Evolutionary conservation across 2,888 invertebrate genomes (phyloP), one percentile per base, ranked within the genome.

Genomic region (Caenorhabditis sp.): DNA sequence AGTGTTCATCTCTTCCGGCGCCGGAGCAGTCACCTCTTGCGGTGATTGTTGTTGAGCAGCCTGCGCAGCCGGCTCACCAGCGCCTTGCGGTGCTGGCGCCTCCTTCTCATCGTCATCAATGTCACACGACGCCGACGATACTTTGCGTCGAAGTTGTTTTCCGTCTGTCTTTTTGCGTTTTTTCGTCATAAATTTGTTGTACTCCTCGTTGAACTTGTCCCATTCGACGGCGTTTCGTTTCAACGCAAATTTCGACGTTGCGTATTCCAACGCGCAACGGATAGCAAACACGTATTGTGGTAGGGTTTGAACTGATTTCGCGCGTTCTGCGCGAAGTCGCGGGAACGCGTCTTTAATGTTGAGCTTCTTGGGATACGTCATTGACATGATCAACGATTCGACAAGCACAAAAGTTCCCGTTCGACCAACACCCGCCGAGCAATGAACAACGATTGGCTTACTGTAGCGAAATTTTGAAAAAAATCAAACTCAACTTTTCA

Each of bases 351-450:
- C 43, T 17, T 17, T 10, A 14, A 43, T 17, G 3, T 12, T 17
- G 14, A 43, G 14, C 17, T 37, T 51, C 21, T 59, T 63, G 17
- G 66, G 66, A 37, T 50, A 43, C 17, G 66, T 66, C 12, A 71
- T 59, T 5, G 62, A 24, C 3, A 59, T 53, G 19, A 71, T 66
- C 10, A 71, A n/a, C 8, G 70, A 71, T 57, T 71, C 70, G 37
- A 63, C 36, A 14, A 71, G 50, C 14, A 60, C 66, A 27, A 71
- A 50, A 10, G 70, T 66, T 14, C 70, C 70, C n/a, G 70, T 66
- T 1, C 70, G 62, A 5, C 70, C 70, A 50, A 71, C 62, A 10
- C 70, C 70, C 1, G 70, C 70, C 1, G 70, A 71, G 27, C 70
- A 71, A 37, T 71, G 70, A 24, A 63, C 55, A n/a, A 66, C 36